Conservation (phyloP, 2,113 vertebrate species). For the Plectropomus leopardus region DNA sequence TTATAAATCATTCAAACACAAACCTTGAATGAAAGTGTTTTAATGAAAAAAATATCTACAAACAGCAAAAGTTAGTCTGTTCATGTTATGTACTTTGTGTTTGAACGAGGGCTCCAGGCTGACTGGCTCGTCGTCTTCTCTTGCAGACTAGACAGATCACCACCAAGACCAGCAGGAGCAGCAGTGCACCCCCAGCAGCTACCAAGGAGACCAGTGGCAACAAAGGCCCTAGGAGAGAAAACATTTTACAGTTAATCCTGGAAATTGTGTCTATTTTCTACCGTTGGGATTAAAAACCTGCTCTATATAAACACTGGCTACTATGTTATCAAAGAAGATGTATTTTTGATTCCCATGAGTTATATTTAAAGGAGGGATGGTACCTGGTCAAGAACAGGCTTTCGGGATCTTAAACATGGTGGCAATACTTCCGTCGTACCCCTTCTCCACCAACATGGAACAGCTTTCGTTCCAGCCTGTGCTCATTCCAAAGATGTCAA, state of each 20-base stretch:
- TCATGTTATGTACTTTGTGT: constrained; percentile 24
- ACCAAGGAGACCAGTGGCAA: constrained; percentile 5
- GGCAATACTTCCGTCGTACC: too few species aligned
- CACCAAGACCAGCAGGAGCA: constrained; percentile 39
- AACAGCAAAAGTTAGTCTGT: background rate
- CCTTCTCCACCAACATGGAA: too few species aligned
- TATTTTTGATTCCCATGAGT: too few species aligned
- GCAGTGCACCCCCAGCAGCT: constrained; percentile 14
- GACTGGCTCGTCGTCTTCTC: constrained; percentile 2
- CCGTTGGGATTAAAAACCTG: background rate
- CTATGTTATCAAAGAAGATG: too few species aligned
- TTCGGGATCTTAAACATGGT: too few species aligned
- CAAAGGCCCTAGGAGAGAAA: constrained; percentile 25
- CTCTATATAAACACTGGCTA: background rate
- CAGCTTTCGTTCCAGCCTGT: too few species aligned
- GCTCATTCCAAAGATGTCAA: too few species aligned
- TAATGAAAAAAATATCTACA: too few species aligned
- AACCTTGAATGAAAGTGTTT: background rate
- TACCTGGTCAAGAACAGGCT: too few species aligned
- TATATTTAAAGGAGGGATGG: too few species aligned
- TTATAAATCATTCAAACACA: background rate
- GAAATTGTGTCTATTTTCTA: background rate
- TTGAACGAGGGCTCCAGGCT: background rate
- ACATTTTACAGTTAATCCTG: background rate
- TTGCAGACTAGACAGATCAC: background rate